These are phyloP conservation scores for Leptarthrus brevirostris DNA, from an alignment of 2,888 invertebrate genomes.

Conservation along the genomic window DNA sequence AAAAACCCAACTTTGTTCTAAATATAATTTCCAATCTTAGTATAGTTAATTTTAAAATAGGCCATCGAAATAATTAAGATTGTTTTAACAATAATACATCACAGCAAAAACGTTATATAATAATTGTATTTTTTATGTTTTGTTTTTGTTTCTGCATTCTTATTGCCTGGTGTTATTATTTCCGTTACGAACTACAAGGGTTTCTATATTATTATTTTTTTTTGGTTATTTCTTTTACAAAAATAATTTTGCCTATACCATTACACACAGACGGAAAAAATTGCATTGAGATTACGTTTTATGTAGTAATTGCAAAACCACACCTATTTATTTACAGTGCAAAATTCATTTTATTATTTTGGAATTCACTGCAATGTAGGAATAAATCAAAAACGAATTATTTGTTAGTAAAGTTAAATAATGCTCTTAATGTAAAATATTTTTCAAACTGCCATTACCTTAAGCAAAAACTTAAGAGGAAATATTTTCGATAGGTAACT, in stretches of 20 bases:
- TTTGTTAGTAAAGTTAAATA: no score
- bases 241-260: constrained; percentile 10
- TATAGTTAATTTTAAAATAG: constrained; percentile 11
- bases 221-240: constrained; percentile 11
- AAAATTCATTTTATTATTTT: no score
- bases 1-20: constrained; percentile 32
- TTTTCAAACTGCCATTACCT: no score
- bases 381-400: no score
- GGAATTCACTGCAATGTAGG: no score
- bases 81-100: constrained; percentile 42
- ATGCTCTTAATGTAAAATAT: no score
- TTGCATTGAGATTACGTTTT: neutral
- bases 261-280: neutral
- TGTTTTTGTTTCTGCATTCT: neutral
- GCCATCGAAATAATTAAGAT: constrained; percentile 40
- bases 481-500: no score
- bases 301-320: no score
- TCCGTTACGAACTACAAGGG: neutral
- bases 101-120: constrained; percentile 35
- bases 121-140: constrained; percentile 4
- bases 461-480: no score
- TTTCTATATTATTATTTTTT: neutral
- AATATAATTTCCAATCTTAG: constrained; percentile 43
- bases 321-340: no score
- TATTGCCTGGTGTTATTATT: neutral